Percentiles rank a stretch among this genome's conserved stretches.
These are phyloP conservation scores for Lanistes nyassanus DNA, from an alignment of 1,140 invertebrate species.

Conservation along the genomic window DNA sequence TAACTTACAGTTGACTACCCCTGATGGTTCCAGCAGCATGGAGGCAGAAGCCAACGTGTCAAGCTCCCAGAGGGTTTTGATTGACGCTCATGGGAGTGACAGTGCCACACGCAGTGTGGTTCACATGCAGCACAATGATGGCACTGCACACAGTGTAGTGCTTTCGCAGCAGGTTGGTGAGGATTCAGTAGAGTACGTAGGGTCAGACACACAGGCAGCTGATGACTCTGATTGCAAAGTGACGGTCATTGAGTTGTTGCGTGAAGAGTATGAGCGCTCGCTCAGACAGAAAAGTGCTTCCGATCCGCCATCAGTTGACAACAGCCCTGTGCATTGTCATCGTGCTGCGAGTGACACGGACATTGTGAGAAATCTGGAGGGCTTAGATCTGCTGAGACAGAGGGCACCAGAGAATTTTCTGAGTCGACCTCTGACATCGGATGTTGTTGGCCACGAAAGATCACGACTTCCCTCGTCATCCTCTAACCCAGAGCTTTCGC, in stretches of 20 bases:
- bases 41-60: too few relatives aligned
- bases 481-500: constrained; percentile 58
- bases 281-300: constrained; percentile 22
- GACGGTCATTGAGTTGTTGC: constrained; percentile 58
- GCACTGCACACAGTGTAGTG: too few relatives aligned
- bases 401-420: background rate
- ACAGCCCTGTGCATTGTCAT: constrained; percentile 37
- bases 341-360: constrained; percentile 51
- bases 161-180: too few relatives aligned
- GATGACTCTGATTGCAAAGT: constrained; percentile 31
- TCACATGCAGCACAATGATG: too few relatives aligned
- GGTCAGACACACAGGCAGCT: too few relatives aligned
- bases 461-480: constrained; percentile 48
- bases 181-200: background rate
- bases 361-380: constrained; percentile 42
- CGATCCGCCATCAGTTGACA: constrained; percentile 4
- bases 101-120: too few relatives aligned
- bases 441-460: constrained; percentile 23
- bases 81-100: too few relatives aligned
- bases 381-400: background rate
- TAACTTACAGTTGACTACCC: too few relatives aligned
- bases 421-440: background rate
- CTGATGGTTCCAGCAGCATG: too few relatives aligned
- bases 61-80: too few relatives aligned
- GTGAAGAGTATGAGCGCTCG: constrained; percentile 54